Evolutionary conservation across 2,888 invertebrate species (phyloP).

Genomic region (Acanthopleura granulata): DNA sequence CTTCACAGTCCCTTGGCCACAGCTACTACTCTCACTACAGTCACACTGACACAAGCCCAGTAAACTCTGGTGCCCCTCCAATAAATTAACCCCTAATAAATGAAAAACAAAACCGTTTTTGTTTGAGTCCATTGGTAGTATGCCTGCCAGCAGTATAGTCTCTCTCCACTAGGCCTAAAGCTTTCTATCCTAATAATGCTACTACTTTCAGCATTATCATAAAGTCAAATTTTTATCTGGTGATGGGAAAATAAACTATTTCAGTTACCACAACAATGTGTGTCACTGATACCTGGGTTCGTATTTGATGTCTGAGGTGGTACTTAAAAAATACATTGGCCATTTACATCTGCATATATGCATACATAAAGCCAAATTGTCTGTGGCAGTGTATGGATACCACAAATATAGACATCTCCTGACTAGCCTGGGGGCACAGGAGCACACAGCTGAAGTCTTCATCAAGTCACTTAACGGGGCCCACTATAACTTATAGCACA

Average conservation of each 20-base stretch:
- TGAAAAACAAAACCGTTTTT: too few relatives aligned
- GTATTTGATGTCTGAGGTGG: neutral
- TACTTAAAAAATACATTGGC: neutral
- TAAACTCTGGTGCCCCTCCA: too few relatives aligned
- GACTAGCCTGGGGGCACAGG: slow-evolving; percentile 5
- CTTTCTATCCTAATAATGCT: too few relatives aligned
- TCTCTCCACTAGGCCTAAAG: too few relatives aligned
- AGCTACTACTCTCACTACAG: too few relatives aligned
- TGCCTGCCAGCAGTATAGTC: too few relatives aligned
- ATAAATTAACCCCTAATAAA: too few relatives aligned
- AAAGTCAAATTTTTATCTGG: too few relatives aligned
- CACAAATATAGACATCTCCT: slow-evolving; percentile 5
- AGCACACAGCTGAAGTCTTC: neutral
- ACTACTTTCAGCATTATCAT: too few relatives aligned
- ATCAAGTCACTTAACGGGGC: neutral
- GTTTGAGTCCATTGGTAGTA: too few relatives aligned
- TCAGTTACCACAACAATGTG: slow-evolving; percentile 17
- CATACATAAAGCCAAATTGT: slow-evolving; percentile 10
- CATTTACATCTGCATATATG: slow-evolving; percentile 13
- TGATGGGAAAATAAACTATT: neutral
- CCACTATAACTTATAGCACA: neutral
- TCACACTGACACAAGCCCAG: too few relatives aligned
- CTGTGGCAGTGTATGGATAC: neutral
- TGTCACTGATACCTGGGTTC: slow-evolving; percentile 15
- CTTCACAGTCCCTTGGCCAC: too few relatives aligned